Evolutionary conservation across 2,797 vertebrate species (phyloP).

Genomic region (Alauda arvensis): DNA sequence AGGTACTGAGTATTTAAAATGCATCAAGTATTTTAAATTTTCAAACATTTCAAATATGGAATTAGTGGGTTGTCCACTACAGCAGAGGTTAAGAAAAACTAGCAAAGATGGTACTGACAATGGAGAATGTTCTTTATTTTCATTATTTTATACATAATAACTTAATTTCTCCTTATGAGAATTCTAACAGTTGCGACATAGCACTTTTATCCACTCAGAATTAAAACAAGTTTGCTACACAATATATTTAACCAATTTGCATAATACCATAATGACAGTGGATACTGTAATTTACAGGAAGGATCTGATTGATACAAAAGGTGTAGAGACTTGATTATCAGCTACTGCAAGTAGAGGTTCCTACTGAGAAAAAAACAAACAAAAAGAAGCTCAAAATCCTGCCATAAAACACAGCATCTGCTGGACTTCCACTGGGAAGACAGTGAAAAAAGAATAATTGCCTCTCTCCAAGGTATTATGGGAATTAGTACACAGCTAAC

Average conservation of each 20-base stretch:
- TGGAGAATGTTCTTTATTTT: neutral
- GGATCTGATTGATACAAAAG: neutral
- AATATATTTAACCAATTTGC: neutral
- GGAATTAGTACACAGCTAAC: neutral
- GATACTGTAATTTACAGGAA: neutral
- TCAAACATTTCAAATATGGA: neutral
- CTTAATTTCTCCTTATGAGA: neutral
- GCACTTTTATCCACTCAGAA: neutral
- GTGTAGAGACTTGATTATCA: neutral
- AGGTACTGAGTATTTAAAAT: neutral
- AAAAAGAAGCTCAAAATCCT: neutral
- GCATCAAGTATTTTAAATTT: neutral
- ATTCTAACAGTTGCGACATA: neutral
- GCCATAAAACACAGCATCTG: neutral
- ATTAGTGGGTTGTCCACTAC: neutral
- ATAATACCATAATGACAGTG: neutral
- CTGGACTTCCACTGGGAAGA: neutral
- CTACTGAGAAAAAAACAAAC: neutral
- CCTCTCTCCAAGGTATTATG: neutral
- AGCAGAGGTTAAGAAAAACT: neutral
- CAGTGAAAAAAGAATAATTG: neutral
- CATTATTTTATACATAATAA: neutral
- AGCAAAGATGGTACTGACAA: neutral
- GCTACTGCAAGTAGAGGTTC: neutral
- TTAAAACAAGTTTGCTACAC: neutral